Evolutionary conservation across 2,113 vertebrate genomes (phyloP), one percentile per base, ranked within the genome.

Genomic region (Edolisoma coerulescens): DNA sequence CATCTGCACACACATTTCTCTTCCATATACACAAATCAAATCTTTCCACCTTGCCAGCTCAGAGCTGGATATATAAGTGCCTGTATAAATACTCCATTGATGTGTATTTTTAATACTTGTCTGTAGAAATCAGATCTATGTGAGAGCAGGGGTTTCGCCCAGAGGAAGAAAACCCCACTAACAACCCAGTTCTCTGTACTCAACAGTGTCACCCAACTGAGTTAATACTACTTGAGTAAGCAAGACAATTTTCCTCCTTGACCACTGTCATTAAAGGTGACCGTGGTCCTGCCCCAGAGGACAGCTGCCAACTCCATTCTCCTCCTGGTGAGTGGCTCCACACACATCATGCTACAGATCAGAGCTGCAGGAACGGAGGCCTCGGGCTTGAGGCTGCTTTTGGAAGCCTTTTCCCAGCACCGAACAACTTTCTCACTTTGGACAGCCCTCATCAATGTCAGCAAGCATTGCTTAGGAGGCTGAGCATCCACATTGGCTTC

Each of bases 261-360:
- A 59, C 27, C 47, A 39, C 1, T 45, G 47, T 39, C 70, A 69
- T 42, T 39, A 30, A 59, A 93, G 54, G 45, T 44, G 63, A 85
- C 41, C 47, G 18, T 1, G 9, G 78, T 57, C 50, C 65, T 77
- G 53, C 21, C 26, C 19, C 35, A 13, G 49, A 91, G 53, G 74
- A 77, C 21, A 75, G 70, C 35, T 87, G 73, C 69, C 81, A 94
- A 24, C 7, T 60, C 44, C 56, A 15, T 63, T 84, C 84, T 93
- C 45, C 50, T 69, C 35, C 37, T 4, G 2, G 49, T 1, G 2
- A 75, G 64, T 1, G 3, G 41, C 64, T 81, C 77, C 0, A 0
- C 8, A 12, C 26, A 47, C 6, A 56, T 7, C 54, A 14, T 4
- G 1, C 16, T 30, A 10, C 0, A 2, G 37, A 73, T 39, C 1